phyloP scores from a whole-genome alignment of 2,888 invertebrate genomes.

The Diadegma fenestrale region DNA sequence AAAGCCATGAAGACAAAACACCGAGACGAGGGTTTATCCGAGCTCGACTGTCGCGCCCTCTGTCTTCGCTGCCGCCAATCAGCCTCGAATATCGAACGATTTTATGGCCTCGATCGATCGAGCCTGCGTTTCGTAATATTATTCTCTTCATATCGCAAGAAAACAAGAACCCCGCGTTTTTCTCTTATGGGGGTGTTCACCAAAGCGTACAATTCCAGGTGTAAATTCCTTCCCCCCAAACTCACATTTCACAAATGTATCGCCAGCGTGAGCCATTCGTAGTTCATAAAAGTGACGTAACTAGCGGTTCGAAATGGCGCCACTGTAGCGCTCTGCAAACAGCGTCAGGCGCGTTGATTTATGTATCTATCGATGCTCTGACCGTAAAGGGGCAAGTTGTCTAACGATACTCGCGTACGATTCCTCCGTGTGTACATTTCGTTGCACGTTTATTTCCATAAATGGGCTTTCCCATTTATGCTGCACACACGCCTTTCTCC shows the following conservation, averaged over 20 bases:
- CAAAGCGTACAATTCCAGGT: conserved; percentile 53
- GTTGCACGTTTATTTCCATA: not conserved
- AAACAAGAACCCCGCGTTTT: not conserved
- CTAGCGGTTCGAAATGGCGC: not conserved
- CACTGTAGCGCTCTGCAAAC: not conserved
- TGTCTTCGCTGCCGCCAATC: conserved; percentile 13
- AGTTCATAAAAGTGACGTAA: not conserved
- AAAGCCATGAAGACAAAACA: not conserved
- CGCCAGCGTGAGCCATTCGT: not conserved
- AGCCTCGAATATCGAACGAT: conserved; percentile 21
- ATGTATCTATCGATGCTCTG: conserved; percentile 14
- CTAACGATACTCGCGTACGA: not conserved
- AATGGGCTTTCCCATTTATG: not conserved
- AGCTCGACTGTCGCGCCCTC: not conserved
- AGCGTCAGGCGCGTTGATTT: conserved; percentile 3
- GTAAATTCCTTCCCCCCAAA: conserved; percentile 34
- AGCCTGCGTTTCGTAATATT: not conserved
- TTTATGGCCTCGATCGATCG: conserved; percentile 22
- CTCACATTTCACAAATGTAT: not conserved
- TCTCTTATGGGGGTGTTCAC: conserved; percentile 35
- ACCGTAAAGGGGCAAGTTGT: not conserved
- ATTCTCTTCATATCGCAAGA: conserved; percentile 10
- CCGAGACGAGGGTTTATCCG: not conserved
- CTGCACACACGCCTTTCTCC: not conserved
- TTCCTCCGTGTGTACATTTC: not conserved